phyloP scores from a whole-genome alignment of 2,888 invertebrate species.

The Aleiodes alternator region DNA sequence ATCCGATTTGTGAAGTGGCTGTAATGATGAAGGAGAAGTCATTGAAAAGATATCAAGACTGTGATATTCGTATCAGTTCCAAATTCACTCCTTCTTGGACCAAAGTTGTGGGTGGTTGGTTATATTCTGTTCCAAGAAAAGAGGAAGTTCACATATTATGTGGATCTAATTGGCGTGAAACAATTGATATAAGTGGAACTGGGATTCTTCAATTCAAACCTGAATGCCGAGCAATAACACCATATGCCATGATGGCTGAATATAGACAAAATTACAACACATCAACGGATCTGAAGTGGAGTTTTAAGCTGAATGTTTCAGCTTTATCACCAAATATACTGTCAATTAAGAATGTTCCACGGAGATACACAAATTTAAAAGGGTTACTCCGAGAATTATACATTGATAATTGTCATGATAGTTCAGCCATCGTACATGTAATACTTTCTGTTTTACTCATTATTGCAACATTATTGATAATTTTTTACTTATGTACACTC shows the following conservation, averaged over 20 bases:
- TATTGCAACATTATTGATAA: too few species aligned
- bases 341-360: background rate
- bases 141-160: too few species aligned
- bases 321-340: background rate
- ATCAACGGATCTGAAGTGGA: background rate
- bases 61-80: conserved; percentile 4
- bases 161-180: background rate
- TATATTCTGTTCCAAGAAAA: conserved; percentile 5
- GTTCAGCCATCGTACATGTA: too few species aligned
- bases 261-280: background rate
- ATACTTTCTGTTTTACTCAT: too few species aligned
- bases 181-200: background rate
- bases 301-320: background rate
- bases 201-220: conserved; percentile 1
- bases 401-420: too few species aligned
- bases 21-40: background rate
- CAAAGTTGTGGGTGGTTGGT: background rate
- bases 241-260: too few species aligned
- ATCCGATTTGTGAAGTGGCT: background rate
- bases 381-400: too few species aligned
- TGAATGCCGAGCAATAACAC: background rate
- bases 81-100: background rate
- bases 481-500: too few species aligned
- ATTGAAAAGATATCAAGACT: background rate
- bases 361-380: too few species aligned